Conservation (phyloP, 1,140 invertebrate genomes). For the Cotesia typhae region DNA sequence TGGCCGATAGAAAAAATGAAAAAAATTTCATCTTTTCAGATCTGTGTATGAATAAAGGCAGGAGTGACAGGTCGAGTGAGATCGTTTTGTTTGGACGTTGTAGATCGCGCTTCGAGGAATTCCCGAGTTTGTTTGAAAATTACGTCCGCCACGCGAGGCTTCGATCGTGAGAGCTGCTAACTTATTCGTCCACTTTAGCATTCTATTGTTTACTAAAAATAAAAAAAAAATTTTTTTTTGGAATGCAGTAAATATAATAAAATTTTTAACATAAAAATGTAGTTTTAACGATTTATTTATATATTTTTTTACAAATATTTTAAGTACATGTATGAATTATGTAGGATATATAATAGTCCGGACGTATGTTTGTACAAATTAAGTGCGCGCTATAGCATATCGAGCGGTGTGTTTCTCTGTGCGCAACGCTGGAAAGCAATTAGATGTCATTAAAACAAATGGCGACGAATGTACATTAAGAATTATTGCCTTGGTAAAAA, state of each 20-base stretch:
- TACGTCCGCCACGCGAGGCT: conserved; percentile 30
- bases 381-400: conserved; percentile 30
- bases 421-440: conserved; percentile 62
- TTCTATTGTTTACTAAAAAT: background rate
- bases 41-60: background rate
- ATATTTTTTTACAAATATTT: no score
- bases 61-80: conserved; percentile 20
- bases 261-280: background rate
- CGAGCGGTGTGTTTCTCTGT: conserved; percentile 49
- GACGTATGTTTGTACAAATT: conserved; percentile 41
- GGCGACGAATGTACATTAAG: conserved; percentile 16
- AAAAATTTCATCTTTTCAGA: background rate
- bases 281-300: no score
- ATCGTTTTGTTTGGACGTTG: conserved; percentile 24
- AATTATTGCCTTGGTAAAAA: conserved; percentile 50
- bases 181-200: conserved; percentile 1
- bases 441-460: conserved; percentile 58
- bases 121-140: conserved; percentile 23
- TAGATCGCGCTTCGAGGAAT: conserved; percentile 30
- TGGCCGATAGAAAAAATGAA: background rate
- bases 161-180: conserved; percentile 26
- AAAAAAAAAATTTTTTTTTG: background rate
- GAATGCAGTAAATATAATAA: background rate
- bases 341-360: background rate
- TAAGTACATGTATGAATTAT: no score